Base-by-base conservation (phyloP, 2,888 invertebrate genomes). In the Drosophila percnosoma region DNA sequence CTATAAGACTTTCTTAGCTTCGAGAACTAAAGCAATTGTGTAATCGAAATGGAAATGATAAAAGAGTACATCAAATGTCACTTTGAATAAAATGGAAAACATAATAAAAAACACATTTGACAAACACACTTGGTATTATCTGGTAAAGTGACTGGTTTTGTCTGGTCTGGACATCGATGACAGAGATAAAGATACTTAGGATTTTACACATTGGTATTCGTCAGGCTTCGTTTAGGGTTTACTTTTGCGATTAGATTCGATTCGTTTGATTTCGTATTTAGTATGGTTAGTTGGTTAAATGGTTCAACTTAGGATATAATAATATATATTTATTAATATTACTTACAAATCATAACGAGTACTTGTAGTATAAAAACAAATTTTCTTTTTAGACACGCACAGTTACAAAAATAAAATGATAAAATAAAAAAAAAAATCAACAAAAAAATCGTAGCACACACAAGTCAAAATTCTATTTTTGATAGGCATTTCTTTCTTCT, bases 241-340 rank as follows among this genome's bases (percentile, higher is more conserved):
- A 4, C 51, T 53, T 49, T n/a, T 49, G 31, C 57, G 51, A 61
- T 57, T 64, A 45, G 58, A 57, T 59, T 53, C 67, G 67, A 75
- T 68, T 73, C 45, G 55, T 72, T 78, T 78, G 45, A 45, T 45
- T 24, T 45, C 24, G 45, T 45, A 45, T 45, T 86, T 89, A 84
- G 83, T 89, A 89, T 74, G 73, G 87, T 87, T 84, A 83, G 87
- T 87, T 86, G 80, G 87, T 88, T 83, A 87, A 76, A 78, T 83
- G 73, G 71, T 69, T 62, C 21, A 72, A 74, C 69, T 69, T 57
- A 59, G 60, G 66, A 68, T 73, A 40, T 78, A 54, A 54, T 54
- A 11, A 24, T 33, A 36, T 34, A 54, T 40, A 59, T 51, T 63
- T 62, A 53, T 60, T 52, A 58, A 64, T 55, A 66, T 75, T 75